Evolutionary conservation across 2,113 vertebrate genomes (phyloP).

Genomic region (Epinephelus cyanopodus): DNA sequence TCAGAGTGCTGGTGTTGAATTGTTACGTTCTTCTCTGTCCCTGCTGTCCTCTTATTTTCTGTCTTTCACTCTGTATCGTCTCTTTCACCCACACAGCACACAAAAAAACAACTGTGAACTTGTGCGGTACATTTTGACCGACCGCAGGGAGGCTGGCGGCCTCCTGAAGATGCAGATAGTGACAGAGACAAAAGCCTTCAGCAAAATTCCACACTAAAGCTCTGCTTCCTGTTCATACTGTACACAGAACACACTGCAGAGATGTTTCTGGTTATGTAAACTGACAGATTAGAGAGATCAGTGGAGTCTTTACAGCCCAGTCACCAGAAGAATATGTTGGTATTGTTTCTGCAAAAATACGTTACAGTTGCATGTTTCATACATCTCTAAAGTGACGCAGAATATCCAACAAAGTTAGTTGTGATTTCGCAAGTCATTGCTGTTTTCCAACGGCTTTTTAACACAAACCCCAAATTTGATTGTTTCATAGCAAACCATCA

Average conservation of each 20-base stretch:
- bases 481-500: no score
- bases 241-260: neutral
- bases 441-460: no score
- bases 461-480: no score
- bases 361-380: no score
- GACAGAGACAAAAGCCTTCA: constrained; percentile 10
- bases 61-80: neutral
- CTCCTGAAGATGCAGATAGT: constrained; percentile 11
- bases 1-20: neutral
- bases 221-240: neutral
- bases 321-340: no score
- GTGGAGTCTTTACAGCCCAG: no score
- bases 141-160: constrained; percentile 11
- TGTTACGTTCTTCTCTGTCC: neutral
- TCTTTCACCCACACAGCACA: neutral
- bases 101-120: neutral
- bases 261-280: constrained; percentile 11
- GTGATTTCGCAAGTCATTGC: no score
- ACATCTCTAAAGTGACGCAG: no score
- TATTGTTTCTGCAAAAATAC: no score
- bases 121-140: neutral
- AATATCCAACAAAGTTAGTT: no score
- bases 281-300: constrained; percentile 8
- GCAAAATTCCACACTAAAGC: neutral
- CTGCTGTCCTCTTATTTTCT: neutral